phyloP scores from a whole-genome alignment of 2,888 invertebrate genomes.

The Hyalella azteca region DNA sequence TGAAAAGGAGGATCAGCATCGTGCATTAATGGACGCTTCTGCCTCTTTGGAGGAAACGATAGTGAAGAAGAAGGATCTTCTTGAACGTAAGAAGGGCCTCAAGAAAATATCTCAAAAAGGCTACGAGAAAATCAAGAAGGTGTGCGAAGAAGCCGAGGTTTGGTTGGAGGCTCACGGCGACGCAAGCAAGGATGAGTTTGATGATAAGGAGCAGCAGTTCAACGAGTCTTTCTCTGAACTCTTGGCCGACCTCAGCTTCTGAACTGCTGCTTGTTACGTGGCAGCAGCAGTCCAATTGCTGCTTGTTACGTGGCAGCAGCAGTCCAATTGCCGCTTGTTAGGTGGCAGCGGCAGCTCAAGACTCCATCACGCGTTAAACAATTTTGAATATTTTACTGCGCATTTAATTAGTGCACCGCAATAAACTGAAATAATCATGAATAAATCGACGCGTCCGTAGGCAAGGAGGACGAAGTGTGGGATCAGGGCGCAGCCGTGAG shows the following conservation, averaged over 20 bases:
- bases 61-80: constrained; percentile 77
- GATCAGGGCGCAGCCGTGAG: too few relatives aligned
- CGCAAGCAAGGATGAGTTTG: constrained; percentile 93
- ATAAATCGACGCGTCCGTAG: too few relatives aligned
- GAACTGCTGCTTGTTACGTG: too few relatives aligned
- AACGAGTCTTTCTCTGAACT: constrained; percentile 92
- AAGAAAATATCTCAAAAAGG: constrained; percentile 85
- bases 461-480: too few relatives aligned
- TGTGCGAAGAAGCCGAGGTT: constrained; percentile 86
- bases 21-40: constrained; percentile 65
- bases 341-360: not conserved
- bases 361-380: too few relatives aligned
- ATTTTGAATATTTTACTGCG: too few relatives aligned
- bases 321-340: too few relatives aligned
- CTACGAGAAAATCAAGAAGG: constrained; percentile 79
- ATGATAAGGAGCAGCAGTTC: constrained; percentile 92
- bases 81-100: constrained; percentile 93
- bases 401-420: too few relatives aligned
- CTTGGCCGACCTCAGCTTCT: constrained; percentile 76
- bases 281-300: too few relatives aligned
- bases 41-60: constrained; percentile 64
- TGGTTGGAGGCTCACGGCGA: constrained; percentile 77
- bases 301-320: too few relatives aligned
- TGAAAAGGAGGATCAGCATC: constrained; percentile 66
- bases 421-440: too few relatives aligned